These are phyloP conservation scores for Leptinotarsa peninsularis DNA, from an alignment of 2,888 invertebrate species.

Conservation along the genomic window DNA sequence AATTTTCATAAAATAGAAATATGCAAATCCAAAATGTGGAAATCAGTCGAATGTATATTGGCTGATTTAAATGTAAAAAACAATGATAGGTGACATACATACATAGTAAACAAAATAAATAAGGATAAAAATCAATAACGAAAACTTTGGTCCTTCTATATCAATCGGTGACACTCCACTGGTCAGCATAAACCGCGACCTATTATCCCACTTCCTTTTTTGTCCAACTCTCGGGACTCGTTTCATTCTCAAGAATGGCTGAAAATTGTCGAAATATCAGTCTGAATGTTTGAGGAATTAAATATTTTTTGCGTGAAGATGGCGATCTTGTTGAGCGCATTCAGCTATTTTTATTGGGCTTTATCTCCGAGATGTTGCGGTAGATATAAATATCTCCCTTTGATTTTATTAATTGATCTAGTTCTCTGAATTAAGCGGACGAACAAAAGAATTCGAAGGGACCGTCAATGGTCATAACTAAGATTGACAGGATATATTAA, in stretches of 20 bases:
- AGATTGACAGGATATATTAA: slow-evolving; percentile 40
- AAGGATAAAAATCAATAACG: too few relatives aligned
- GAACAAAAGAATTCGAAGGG: slow-evolving; percentile 29
- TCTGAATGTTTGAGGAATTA: slow-evolving; percentile 47
- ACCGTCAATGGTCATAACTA: slow-evolving; percentile 17
- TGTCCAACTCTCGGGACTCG: slow-evolving; percentile 31
- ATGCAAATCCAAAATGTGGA: too few relatives aligned
- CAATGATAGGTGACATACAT: too few relatives aligned
- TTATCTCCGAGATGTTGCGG: slow-evolving; percentile 35
- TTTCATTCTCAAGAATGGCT: slow-evolving; percentile 38
- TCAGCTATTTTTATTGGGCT: slow-evolving; percentile 42
- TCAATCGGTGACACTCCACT: slow-evolving; percentile 18
- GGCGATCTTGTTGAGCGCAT: slow-evolving; percentile 34
- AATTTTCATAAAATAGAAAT: too few relatives aligned
- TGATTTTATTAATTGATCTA: slow-evolving; percentile 44
- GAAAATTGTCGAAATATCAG: slow-evolving; percentile 48
- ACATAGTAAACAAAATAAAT: too few relatives aligned
- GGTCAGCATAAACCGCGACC: slow-evolving; percentile 32
- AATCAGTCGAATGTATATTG: too few relatives aligned
- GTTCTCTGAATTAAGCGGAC: slow-evolving; percentile 31
- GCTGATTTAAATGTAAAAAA: too few relatives aligned
- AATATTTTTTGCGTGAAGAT: slow-evolving; percentile 45
- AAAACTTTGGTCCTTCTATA: background rate
- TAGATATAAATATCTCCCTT: slow-evolving; percentile 41
- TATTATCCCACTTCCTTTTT: slow-evolving; percentile 40